A percentile compares a stretch with the other conserved stretches of the same genome.
phyloP scores from a whole-genome alignment of 2,888 invertebrate species.

The Eupithecia dodoneata region DNA sequence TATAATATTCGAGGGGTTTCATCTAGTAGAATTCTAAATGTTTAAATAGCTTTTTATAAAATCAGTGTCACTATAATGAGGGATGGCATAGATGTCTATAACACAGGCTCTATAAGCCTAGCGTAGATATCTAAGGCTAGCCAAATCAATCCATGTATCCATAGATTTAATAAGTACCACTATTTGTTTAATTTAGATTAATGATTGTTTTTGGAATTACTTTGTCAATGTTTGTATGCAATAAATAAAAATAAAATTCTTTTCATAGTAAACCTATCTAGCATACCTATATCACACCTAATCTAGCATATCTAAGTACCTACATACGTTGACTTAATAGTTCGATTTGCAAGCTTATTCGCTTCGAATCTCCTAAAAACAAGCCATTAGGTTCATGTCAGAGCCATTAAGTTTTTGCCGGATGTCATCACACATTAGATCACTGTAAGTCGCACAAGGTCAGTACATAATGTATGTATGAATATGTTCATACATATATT shows the following conservation, averaged over 20 bases:
- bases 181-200: no score
- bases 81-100: no score
- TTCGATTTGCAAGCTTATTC: slow-evolving; percentile 11
- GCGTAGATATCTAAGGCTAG: no score
- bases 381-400: slow-evolving; percentile 39
- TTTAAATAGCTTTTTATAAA: no score
- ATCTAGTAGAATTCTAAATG: no score
- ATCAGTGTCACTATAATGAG: no score
- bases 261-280: background rate
- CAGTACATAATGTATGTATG: slow-evolving; percentile 22
- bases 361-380: slow-evolving; percentile 7
- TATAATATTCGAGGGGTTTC: background rate
- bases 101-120: no score
- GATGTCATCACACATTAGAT: slow-evolving; percentile 42
- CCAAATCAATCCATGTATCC: no score
- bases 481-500: slow-evolving; percentile 22
- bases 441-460: slow-evolving; percentile 41
- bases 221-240: no score
- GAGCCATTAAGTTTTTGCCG: slow-evolving; percentile 38
- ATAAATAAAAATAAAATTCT: no score
- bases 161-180: no score
- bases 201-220: no score
- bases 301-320: background rate
- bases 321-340: background rate
- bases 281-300: background rate